Base-by-base conservation (phyloP, 2,113 vertebrate species). In the Microcebus ravelobensis region DNA sequence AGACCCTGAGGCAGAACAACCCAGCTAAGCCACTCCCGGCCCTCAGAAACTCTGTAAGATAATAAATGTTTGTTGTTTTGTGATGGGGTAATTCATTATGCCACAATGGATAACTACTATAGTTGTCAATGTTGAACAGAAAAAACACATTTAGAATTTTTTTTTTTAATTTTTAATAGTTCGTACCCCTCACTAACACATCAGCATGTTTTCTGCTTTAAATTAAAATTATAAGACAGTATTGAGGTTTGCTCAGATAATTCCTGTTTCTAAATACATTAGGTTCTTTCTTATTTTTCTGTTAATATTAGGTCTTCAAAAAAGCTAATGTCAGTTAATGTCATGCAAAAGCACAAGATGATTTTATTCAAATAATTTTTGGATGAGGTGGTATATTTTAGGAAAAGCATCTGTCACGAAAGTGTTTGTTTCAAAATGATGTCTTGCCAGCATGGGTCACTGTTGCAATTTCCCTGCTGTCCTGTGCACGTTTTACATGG, bases 101-200 rank as follows among this genome's bases (percentile, higher is more conserved):
- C 31, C 61, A 61, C 48, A 12, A 34, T 70, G 50, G 29, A 57
- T 70, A 61, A 61, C 27, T 48, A 61, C n/a, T 31, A 18, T 8
- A 90, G 57, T 48, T 65, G 39, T 34, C 87, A 94, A 88, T 97
- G 94, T 96, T 97, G 96, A 98, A 98, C 95, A 97, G 97, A 97
- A 91, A 98, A 97, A 83, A 98, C 97, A 61, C 77, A 93, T 87
- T 85, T 96, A 70, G 88, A 80, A 86, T 70, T 45, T 45, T 91
- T 91, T 91, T 70, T 87, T 27, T 39, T 81, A 87, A 65, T 76
- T 81, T 97, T 96, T 96, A 86, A 8, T 97, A 96, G 97, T 98
- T 97, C 94, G 97, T 97, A 76, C 77, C 87, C 96, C 17, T 94
- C 34, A 50, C 74, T 95, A 92, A 97, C 95, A 96, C 61, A 88